phyloP scores from a whole-genome alignment of 2,113 vertebrate genomes.

The Psittacara wagleri region DNA sequence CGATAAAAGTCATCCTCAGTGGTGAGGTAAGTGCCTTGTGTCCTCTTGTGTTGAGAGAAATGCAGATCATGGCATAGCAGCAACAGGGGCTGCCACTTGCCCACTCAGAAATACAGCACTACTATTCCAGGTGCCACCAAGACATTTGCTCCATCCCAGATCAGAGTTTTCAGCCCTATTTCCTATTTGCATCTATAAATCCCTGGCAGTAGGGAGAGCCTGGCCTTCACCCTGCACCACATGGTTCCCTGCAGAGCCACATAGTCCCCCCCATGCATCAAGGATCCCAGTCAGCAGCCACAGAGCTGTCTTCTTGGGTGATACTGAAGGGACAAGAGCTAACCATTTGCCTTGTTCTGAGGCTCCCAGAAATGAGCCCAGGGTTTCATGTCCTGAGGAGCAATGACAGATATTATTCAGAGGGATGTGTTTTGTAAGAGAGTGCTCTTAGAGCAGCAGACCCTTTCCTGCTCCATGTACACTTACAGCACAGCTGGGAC shows the following conservation, averaged over 20 bases:
- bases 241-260: not conserved
- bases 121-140: not conserved
- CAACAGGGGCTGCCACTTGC: not conserved
- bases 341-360: not conserved
- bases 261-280: not conserved
- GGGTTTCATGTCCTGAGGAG: not conserved
- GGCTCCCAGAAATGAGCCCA: rapidly evolving
- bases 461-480: not conserved
- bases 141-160: not conserved
- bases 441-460: not conserved
- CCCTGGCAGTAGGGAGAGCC: not conserved
- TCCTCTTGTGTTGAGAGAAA: not conserved
- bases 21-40: not conserved
- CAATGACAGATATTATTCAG: rapidly evolving
- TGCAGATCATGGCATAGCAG: not conserved
- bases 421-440: rapidly evolving
- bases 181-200: not conserved
- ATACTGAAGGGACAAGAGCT: rapidly evolving
- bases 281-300: not conserved
- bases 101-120: not conserved
- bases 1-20: not conserved
- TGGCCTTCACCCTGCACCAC: not conserved
- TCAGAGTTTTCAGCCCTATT: not conserved
- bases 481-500: not conserved
- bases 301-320: not conserved